Conservation (phyloP, 2,888 invertebrate genomes). For the Melinopterus prodromus region DNA sequence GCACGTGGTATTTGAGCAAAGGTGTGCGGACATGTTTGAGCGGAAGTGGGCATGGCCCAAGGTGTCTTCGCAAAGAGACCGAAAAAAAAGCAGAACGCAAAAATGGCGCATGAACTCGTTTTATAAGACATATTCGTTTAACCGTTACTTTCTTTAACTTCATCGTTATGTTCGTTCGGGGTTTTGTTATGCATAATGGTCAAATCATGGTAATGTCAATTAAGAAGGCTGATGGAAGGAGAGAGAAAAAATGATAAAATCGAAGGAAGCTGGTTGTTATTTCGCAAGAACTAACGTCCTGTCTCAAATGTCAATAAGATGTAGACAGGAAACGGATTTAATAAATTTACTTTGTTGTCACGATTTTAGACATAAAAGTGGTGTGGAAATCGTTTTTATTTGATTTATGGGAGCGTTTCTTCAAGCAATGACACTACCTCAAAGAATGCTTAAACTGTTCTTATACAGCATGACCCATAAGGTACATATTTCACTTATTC, state of each 20-base stretch:
- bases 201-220: neutral
- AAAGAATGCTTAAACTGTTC: no score
- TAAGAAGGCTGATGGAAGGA: neutral
- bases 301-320: constrained; percentile 21
- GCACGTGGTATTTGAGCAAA: neutral
- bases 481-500: no score
- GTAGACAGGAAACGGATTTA: constrained; percentile 16
- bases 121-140: neutral
- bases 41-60: neutral
- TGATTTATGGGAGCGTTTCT: no score
- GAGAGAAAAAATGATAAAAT: neutral
- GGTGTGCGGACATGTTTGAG: constrained; percentile 4
- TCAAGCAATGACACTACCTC: no score
- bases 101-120: neutral
- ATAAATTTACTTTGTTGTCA: neutral
- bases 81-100: neutral
- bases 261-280: neutral
- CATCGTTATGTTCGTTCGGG: neutral
- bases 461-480: no score
- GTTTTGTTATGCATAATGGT: neutral
- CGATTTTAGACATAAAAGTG: no score
- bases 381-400: no score
- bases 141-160: neutral
- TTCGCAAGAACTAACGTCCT: neutral
- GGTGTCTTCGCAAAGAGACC: neutral